phyloP scores from a whole-genome alignment of 2,113 vertebrate genomes.

The Hymenochirus boettgeri region DNA sequence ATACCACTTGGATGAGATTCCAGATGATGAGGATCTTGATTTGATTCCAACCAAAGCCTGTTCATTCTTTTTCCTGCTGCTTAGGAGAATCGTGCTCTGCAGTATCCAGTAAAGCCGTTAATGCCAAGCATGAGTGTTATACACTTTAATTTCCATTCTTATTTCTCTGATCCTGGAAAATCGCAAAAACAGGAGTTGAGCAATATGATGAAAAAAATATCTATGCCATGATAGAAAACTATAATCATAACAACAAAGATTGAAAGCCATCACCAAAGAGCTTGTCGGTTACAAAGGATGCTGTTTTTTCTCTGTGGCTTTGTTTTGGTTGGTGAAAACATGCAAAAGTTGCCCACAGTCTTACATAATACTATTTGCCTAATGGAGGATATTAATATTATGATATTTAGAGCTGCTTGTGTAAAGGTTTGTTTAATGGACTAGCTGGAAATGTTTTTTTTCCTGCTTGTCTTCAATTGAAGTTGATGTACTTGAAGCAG shows the following conservation, averaged over 20 bases:
- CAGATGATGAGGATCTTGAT: constrained; percentile 92
- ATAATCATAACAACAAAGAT: background rate
- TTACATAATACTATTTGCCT: background rate
- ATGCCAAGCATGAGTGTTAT: background rate
- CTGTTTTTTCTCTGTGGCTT: background rate
- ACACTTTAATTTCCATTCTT: background rate
- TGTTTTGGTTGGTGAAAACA: background rate
- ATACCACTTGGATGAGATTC: constrained; percentile 91
- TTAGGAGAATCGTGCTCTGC: constrained; percentile 68
- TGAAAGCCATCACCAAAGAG: background rate
- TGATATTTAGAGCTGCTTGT: too few species aligned
- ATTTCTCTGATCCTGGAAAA: background rate
- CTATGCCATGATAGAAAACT: background rate
- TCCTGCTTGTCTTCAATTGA: too few species aligned
- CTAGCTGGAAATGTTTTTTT: too few species aligned
- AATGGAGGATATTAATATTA: background rate
- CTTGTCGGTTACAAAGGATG: background rate
- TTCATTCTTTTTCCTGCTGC: constrained; percentile 73
- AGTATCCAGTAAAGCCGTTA: constrained; percentile 66
- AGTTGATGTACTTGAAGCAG: too few species aligned
- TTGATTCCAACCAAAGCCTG: constrained; percentile 90
- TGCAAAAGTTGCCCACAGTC: background rate
- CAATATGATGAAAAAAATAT: background rate
- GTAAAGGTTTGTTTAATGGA: too few species aligned
- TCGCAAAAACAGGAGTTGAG: background rate